phyloP scores from a whole-genome alignment of 1,140 invertebrate species.

The Hydropsyche tenuis region DNA sequence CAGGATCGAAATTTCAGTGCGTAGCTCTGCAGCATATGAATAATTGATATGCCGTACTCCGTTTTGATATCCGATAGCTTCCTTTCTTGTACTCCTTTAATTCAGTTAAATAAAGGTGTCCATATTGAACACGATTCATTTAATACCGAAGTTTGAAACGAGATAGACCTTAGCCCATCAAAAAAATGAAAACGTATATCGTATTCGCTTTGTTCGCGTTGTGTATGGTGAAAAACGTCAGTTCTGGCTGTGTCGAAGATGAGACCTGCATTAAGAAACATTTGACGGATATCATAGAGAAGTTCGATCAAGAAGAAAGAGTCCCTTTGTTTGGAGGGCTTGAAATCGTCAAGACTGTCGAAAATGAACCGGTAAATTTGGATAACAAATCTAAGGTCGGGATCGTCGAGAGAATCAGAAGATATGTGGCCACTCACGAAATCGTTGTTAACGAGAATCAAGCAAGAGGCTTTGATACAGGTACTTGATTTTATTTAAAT shows the following conservation, averaged over 20 bases:
- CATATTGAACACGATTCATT: constrained; percentile 35
- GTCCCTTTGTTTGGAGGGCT: constrained; percentile 57
- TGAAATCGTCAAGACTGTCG: constrained; percentile 53
- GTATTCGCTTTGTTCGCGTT: constrained; percentile 14
- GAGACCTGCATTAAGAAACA: constrained; percentile 55
- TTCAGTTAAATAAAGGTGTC: constrained; percentile 45
- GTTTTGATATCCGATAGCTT: constrained; percentile 43
- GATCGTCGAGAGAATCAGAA: constrained; percentile 55
- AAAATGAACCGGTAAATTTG: constrained; percentile 49
- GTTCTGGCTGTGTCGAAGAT: constrained; percentile 48
- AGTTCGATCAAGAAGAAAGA: constrained; percentile 55
- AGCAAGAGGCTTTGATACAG: constrained; percentile 50
- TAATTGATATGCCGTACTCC: constrained; percentile 39
- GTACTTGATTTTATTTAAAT: constrained; percentile 47
- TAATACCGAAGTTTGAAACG: constrained; percentile 37
- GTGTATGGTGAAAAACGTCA: constrained; percentile 23
- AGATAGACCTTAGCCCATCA: constrained; percentile 35
- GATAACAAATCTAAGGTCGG: constrained; percentile 46
- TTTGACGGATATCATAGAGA: constrained; percentile 58
- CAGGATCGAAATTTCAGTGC: constrained; percentile 15
- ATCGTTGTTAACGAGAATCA: constrained; percentile 54
- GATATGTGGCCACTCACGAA: constrained; percentile 58
- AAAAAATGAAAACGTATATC: constrained; percentile 22
- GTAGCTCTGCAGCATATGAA: constrained; percentile 31
- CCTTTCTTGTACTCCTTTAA: constrained; percentile 44